Evolutionary conservation across 2,797 vertebrate species (phyloP).

Genomic region (Onychomys torridus): DNA sequence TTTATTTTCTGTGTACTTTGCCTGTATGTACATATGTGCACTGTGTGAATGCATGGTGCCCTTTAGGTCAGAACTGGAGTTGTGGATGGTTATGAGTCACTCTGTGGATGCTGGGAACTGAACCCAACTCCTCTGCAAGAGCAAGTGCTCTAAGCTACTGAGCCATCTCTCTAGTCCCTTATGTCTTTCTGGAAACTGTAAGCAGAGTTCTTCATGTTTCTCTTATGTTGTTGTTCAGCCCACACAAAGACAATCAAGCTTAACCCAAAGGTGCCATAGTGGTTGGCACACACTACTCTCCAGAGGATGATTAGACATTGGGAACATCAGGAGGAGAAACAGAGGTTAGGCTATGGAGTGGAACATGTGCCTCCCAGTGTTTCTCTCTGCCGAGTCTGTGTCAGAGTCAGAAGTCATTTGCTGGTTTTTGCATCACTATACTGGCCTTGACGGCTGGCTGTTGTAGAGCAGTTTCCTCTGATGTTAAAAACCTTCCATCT

Average conservation of each 20-base stretch:
- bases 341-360: neutral
- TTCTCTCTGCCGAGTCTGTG: neutral
- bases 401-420: neutral
- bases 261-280: slow-evolving; percentile 18
- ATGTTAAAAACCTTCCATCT: neutral
- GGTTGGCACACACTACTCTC: neutral
- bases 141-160: neutral
- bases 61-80: neutral
- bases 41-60: no score
- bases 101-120: neutral
- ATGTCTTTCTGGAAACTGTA: neutral
- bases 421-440: neutral
- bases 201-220: neutral
- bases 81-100: neutral
- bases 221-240: neutral
- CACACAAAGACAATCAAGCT: slow-evolving; percentile 21
- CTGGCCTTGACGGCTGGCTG: neutral
- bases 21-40: neutral
- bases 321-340: neutral
- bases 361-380: neutral
- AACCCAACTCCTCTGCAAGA: neutral
- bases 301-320: neutral
- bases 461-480: neutral
- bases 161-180: neutral
- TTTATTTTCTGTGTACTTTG: neutral